Conservation (phyloP, 2,797 vertebrate genomes). For the Anisognathus igniventris region DNA sequence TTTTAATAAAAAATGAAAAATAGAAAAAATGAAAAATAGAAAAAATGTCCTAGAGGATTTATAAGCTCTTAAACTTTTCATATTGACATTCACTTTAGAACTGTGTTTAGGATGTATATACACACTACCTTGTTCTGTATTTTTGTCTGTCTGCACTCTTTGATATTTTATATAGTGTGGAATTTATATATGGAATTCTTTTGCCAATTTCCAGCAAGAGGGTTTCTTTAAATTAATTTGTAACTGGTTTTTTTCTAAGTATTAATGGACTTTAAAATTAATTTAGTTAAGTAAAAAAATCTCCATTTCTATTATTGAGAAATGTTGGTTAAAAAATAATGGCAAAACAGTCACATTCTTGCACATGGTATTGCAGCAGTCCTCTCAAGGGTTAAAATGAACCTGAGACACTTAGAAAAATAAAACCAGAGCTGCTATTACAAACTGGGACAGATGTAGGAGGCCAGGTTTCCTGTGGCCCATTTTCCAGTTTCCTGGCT, state of each 20-base stretch:
- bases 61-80: neutral
- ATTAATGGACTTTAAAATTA: neutral
- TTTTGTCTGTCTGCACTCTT: neutral
- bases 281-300: neutral
- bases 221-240: neutral
- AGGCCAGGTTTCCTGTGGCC: constrained; percentile 83
- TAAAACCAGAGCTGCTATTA: constrained; percentile 77
- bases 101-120: neutral
- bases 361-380: neutral
- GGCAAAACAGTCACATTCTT: neutral
- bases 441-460: constrained; percentile 79
- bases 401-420: constrained; percentile 71
- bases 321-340: neutral
- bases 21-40: neutral
- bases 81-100: neutral
- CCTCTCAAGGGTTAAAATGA: constrained; percentile 70
- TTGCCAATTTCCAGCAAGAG: neutral
- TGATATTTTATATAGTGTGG: neutral
- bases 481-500: constrained; percentile 82
- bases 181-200: neutral
- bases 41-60: neutral
- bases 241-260: neutral
- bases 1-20: neutral
- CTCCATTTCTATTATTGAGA: neutral
- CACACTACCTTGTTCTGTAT: neutral